Conservation (phyloP, 2,888 invertebrate genomes). For the Ennomos fuscantarius region DNA sequence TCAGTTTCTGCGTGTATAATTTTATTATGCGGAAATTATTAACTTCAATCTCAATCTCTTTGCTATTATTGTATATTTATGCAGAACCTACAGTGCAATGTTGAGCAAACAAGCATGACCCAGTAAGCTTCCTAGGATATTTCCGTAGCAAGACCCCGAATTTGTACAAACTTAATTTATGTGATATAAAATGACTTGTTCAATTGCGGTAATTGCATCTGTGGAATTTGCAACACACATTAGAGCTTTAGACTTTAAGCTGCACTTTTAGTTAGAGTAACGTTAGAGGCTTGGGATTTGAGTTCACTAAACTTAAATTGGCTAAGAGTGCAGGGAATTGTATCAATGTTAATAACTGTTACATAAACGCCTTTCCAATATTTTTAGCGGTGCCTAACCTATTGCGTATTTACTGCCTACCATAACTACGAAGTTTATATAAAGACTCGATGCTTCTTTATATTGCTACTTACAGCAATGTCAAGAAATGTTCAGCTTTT, state of each 20-base stretch:
- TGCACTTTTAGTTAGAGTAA: slow-evolving; percentile 2
- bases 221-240: slow-evolving; percentile 10
- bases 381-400: too few relatives aligned
- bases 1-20: slow-evolving; percentile 54
- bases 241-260: slow-evolving; percentile 7
- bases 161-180: slow-evolving; percentile 29
- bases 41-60: slow-evolving; percentile 50
- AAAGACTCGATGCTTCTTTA: too few relatives aligned
- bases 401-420: too few relatives aligned
- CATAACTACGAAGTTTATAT: too few relatives aligned
- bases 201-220: slow-evolving; percentile 23
- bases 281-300: slow-evolving; percentile 4
- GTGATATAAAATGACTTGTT: slow-evolving; percentile 31
- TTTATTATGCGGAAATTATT: slow-evolving; percentile 56
- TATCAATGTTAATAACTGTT: neutral
- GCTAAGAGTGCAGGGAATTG: slow-evolving; percentile 5
- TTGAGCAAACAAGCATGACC: slow-evolving; percentile 36
- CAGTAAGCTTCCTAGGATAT: slow-evolving; percentile 31
- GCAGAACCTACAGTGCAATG: slow-evolving; percentile 33
- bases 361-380: too few relatives aligned
- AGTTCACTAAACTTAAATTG: slow-evolving; percentile 7
- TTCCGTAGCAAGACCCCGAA: slow-evolving; percentile 27
- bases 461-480: too few relatives aligned
- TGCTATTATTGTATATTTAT: slow-evolving; percentile 41
- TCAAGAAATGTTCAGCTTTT: too few relatives aligned